Percentiles rank a stretch among this genome's conserved stretches.
phyloP scores from a whole-genome alignment of 2,113 vertebrate species.

The Nycticryphes semicollaris region DNA sequence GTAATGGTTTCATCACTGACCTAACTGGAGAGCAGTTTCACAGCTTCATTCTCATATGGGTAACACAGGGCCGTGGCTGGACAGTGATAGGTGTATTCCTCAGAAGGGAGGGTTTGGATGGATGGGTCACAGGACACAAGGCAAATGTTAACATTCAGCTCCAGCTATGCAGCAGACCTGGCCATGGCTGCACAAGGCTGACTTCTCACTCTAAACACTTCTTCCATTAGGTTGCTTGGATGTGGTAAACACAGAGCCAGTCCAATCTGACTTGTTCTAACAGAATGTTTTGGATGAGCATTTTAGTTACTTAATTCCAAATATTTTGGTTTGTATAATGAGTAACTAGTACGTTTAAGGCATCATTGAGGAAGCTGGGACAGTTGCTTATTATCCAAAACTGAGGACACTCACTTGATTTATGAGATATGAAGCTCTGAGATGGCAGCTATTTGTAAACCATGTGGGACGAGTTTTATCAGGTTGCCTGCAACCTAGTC shows the following conservation, averaged over 20 bases:
- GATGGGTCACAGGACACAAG: neutral
- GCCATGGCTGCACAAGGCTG: neutral
- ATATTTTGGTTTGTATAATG: neutral
- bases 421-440: neutral
- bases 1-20: neutral
- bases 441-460: neutral
- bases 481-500: neutral
- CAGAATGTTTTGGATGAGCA: neutral
- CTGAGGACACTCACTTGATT: neutral
- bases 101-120: neutral
- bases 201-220: conserved; percentile 1
- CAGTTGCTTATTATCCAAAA: neutral
- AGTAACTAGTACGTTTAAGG: neutral
- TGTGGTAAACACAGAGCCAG: neutral
- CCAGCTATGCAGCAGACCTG: neutral
- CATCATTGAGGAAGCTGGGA: neutral
- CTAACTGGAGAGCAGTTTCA: neutral
- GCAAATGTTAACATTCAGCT: neutral
- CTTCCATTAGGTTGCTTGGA: neutral
- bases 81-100: neutral
- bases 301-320: neutral
- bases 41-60: neutral
- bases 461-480: neutral
- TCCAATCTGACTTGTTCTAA: neutral
- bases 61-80: neutral